These are phyloP conservation scores for Aphidius colemani DNA, from an alignment of 2,888 invertebrate species.

Conservation along the genomic window DNA sequence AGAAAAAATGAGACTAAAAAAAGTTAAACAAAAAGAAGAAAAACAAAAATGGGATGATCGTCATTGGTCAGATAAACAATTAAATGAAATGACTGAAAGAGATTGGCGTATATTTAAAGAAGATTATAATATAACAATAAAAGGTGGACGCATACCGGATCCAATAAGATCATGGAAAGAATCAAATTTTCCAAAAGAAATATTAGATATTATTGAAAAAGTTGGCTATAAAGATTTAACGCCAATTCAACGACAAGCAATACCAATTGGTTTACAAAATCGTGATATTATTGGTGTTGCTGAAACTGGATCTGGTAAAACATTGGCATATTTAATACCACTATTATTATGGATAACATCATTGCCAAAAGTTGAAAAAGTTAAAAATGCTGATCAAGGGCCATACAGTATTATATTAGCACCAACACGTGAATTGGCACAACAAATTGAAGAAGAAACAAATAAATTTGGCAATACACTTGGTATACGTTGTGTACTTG, in stretches of 20 bases:
- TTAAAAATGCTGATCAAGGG: conserved; percentile 90
- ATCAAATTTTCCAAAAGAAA: conserved; percentile 84
- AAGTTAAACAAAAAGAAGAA: conserved; percentile 92
- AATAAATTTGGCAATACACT: conserved; percentile 94
- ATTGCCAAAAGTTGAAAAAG: conserved; percentile 91
- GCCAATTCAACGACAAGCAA: conserved; percentile 98
- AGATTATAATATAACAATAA: conserved; percentile 98
- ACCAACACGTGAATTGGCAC: conserved; percentile 96
- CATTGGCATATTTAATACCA: conserved; percentile 96
- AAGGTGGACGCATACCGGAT: conserved; percentile 96
- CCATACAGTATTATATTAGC: conserved; percentile 99
- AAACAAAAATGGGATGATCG: conserved; percentile 99
- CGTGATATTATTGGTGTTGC: conserved; percentile 98
- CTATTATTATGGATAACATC: conserved; percentile 97
- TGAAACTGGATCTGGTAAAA: conserved; percentile 99
- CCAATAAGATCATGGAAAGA: conserved; percentile 96
- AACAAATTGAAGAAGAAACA: conserved; percentile 99
- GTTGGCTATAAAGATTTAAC: conserved; percentile 98
- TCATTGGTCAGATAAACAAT: conserved; percentile 96
- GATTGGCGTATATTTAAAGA: conserved; percentile 99
- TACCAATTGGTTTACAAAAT: conserved; percentile 95
- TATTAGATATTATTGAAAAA: conserved; percentile 90
- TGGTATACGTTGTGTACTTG: conserved; percentile 92
- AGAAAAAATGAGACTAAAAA: conserved; percentile 89
- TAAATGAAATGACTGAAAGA: conserved; percentile 95